Conservation (phyloP, 2,797 vertebrate genomes). For the Propithecus deckenii region DNA sequence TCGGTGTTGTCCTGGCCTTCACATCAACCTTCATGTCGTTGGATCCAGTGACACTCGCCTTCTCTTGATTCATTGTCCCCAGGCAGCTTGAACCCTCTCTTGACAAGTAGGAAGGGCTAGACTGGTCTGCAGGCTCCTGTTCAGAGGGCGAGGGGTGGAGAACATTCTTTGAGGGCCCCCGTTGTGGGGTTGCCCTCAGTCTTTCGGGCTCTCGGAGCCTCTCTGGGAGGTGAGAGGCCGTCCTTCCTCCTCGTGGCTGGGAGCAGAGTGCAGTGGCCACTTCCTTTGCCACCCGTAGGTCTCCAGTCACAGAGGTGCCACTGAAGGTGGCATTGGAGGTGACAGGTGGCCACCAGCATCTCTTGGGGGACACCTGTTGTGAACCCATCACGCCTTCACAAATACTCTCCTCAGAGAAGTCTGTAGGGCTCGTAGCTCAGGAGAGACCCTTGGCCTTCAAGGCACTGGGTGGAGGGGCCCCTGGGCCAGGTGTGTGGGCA, state of each 20-base stretch:
- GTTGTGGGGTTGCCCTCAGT: neutral
- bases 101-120: neutral
- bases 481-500: neutral
- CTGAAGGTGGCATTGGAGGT: too few species aligned
- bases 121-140: neutral
- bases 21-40: neutral
- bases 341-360: neutral
- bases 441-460: neutral
- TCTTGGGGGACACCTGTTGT: neutral
- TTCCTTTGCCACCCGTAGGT: too few species aligned
- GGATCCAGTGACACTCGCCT: neutral
- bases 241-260: neutral
- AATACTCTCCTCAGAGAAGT: neutral
- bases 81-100: neutral
- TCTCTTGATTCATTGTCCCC: neutral
- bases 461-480: neutral
- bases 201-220: neutral
- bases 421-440: neutral
- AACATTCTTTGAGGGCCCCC: neutral
- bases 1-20: neutral
- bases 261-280: neutral
- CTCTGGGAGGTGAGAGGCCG: too few species aligned
- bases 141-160: neutral
- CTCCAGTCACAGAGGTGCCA: neutral
- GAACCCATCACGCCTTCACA: neutral